Base-by-base conservation (phyloP, 1,140 invertebrate genomes). In the Chrysomallon squamiferum region DNA sequence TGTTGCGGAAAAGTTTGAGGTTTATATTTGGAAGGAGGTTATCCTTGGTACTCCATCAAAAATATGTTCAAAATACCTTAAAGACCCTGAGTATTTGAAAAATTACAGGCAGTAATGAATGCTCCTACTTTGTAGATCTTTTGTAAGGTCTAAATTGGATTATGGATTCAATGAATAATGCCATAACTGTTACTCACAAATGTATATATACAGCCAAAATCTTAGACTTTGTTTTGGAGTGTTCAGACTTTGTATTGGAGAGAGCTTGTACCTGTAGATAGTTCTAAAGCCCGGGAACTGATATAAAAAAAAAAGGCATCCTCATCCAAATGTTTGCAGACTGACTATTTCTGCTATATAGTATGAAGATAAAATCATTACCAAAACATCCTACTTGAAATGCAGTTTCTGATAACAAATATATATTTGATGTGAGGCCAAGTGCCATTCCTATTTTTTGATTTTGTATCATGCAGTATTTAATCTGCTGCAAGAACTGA, bases 101-200 rank as follows among this genome's bases (percentile, higher is more conserved):
- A 33, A 25, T 62, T 29, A 6, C 49, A 15, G 22, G 35, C 7
- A 62, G 49, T 35, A 38, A 2, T 18, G 27, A 35, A 22, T 62
- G 5, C 45, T 62, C 29, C 22, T 15, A 22, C 27, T 62, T 0
- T 62, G 49, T 32, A 4, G 45, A n/a, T 47, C 22, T 18, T 6
- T 49, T 49, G 5, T 18, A 3, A 62, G 29, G n/a, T n/a, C n/a
- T n/a, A n/a, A n/a, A 18, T 27, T 62, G 2, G 60, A 62, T 22
- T 62, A 62, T 50, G 43, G 60, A 0, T 62, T 41, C 32, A 27
- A 27, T 29, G 47, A n/a, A 49, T 11, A 29, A 62, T 62, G 60
- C 43, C 7, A 49, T 43, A 32, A 45, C 4, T 49, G 33, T 38
- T 27, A 38, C 32, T 33, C n/a, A n/a, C n/a, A n/a, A n/a, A n/a